Evolutionary conservation across 2,888 invertebrate genomes (phyloP).

Genomic region (Trachelus stipa): DNA sequence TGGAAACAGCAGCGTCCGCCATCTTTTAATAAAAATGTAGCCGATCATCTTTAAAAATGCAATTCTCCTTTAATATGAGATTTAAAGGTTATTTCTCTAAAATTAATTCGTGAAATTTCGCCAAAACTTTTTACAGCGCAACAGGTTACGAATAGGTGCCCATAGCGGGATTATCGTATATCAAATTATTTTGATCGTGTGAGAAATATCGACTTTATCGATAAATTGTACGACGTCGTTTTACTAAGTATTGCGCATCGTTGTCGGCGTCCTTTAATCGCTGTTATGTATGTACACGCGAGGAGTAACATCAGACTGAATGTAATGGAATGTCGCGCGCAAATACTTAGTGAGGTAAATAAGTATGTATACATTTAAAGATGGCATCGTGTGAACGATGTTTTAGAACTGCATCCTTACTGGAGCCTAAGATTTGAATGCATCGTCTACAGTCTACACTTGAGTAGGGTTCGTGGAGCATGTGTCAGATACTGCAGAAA

Average conservation of each 20-base stretch:
- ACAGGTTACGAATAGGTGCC: background rate
- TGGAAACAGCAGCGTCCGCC: background rate
- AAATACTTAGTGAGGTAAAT: background rate
- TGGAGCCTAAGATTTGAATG: background rate
- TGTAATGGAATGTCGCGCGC: background rate
- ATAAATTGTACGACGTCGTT: background rate
- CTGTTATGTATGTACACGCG: background rate
- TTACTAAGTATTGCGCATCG: background rate
- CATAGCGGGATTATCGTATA: background rate
- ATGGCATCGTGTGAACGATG: background rate
- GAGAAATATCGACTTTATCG: background rate
- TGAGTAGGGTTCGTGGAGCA: background rate
- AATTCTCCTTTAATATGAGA: constrained; percentile 19
- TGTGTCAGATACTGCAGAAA: background rate
- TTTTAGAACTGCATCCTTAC: background rate
- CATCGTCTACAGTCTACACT: background rate
- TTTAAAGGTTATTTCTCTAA: background rate
- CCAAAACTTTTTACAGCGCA: background rate
- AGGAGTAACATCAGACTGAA: background rate
- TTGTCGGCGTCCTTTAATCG: background rate
- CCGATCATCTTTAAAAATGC: constrained; percentile 51
- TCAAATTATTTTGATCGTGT: background rate
- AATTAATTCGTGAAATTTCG: background rate
- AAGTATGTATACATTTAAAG: background rate
- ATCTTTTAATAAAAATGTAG: constrained; percentile 38